Base-by-base conservation (phyloP, 2,797 vertebrate genomes). In the Aphelocoma californica region DNA sequence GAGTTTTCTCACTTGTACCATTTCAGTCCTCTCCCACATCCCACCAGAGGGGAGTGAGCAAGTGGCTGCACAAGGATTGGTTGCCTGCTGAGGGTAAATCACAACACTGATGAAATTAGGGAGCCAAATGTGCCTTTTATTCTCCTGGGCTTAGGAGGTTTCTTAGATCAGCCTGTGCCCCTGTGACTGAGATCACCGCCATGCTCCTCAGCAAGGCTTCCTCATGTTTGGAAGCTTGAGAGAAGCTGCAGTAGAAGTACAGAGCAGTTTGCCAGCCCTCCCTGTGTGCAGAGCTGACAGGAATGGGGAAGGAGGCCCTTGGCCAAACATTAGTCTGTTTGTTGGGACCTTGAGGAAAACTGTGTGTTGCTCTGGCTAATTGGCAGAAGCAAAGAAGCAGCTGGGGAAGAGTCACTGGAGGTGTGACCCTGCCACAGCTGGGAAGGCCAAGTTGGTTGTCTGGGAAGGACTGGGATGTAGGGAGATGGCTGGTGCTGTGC, bases 201-300 rank as follows among this genome's bases (percentile, higher is more conserved):
- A 0, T 0, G 0, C 23, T 93, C 29, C 62, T 86, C 38, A 1
- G 1, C 36, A 40, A 34, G 38, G 26, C 50, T 69, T 66, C 32
- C 44, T 24, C 9, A 19, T 23, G 13, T 21, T 29, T 12, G 11
- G 34, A 51, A 62, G 44, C 56, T 57, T n/a, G 45, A 86, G 45
- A 74, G 50, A 69, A 77, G 24, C 29, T 61, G 29, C 34, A 71
- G 44, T 11, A 70, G 67, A 58, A 80, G 7, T 23, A 17, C 34
- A 48, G 61, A 53, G 42, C 25, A 12, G 16, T 54, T 66, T 78
- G 15, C 20, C 58, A 51, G 21, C 4, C 3, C 34, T 86, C 31
- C 16, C 44, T 2, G 0, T 7, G 2, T 40, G 34, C 3, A 1
- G 21, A 58, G 62, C 29, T 72, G 50, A 62, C 6, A 14, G 31